phyloP scores from a whole-genome alignment of 2,797 vertebrate species.

The Tadarida brasiliensis region DNA sequence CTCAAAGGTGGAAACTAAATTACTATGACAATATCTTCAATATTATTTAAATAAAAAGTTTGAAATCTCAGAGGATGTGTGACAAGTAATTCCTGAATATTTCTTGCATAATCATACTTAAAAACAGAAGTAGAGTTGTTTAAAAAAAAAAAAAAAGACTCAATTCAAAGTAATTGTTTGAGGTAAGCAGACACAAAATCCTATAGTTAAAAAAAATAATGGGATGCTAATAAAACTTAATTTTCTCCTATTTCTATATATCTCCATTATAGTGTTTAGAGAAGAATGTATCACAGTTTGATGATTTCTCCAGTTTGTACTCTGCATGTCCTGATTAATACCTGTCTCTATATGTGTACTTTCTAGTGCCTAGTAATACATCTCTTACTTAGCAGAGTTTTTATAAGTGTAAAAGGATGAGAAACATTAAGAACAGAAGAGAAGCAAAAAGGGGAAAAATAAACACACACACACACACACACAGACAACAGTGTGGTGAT shows the following conservation, averaged over 20 bases:
- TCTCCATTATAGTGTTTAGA: background rate
- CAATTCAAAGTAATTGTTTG: background rate
- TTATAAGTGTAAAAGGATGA: background rate
- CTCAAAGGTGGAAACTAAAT: slow-evolving; percentile 70
- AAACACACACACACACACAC: background rate
- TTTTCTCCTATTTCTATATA: background rate
- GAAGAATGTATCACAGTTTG: background rate
- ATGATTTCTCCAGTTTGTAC: background rate
- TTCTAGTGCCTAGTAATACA: background rate
- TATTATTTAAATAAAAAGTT: slow-evolving; percentile 62
- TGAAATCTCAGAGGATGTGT: slow-evolving; percentile 3
- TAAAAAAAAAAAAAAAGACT: background rate
- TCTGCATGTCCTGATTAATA: background rate
- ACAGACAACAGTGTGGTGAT: background rate
- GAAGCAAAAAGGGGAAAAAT: background rate
- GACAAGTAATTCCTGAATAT: background rate
- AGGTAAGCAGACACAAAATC: background rate
- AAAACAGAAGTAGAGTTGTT: background rate
- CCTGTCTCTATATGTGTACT: background rate
- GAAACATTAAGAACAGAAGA: background rate
- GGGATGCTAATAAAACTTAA: background rate
- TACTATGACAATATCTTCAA: slow-evolving; percentile 24
- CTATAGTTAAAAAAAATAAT: background rate
- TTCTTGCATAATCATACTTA: background rate
- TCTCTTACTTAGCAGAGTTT: background rate